Conservation (phyloP, 2,888 invertebrate species). For the Allophyes oxyacanthae region DNA sequence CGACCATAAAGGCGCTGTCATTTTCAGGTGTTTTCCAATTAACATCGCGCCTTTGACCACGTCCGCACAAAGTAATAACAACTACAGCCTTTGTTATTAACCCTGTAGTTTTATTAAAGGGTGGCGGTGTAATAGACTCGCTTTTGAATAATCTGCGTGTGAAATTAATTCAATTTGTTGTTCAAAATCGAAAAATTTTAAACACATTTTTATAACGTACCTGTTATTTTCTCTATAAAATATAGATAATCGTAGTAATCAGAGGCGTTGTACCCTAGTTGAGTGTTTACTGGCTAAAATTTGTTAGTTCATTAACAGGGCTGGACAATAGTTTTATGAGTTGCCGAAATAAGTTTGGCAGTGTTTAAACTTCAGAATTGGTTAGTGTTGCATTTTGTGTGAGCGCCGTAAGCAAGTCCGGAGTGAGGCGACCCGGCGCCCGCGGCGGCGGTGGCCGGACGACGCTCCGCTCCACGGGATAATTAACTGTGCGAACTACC, state of each 20-base stretch:
- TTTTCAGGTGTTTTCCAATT: slow-evolving; percentile 88
- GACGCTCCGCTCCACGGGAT: slow-evolving; percentile 71
- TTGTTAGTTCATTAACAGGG: slow-evolving; percentile 69
- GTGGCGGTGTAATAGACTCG: slow-evolving; percentile 70
- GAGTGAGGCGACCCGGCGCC: slow-evolving; percentile 68
- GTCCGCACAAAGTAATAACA: slow-evolving; percentile 77
- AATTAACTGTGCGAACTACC: slow-evolving; percentile 87
- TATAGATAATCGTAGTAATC: too few relatives aligned
- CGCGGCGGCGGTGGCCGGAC: slow-evolving; percentile 74
- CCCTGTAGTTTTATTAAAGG: slow-evolving; percentile 78
- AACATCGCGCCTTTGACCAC: slow-evolving; percentile 87
- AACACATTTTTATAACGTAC: neutral
- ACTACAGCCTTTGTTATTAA: slow-evolving; percentile 79
- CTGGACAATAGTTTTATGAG: slow-evolving; percentile 85
- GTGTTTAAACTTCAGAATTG: slow-evolving; percentile 85
- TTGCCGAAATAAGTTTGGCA: slow-evolving; percentile 83
- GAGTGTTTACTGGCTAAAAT: slow-evolving; percentile 33
- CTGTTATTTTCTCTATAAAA: slow-evolving; percentile 1
- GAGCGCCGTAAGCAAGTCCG: slow-evolving; percentile 64
- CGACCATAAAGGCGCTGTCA: slow-evolving; percentile 87
- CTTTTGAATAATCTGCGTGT: slow-evolving; percentile 55
- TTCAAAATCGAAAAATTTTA: slow-evolving; percentile 15
- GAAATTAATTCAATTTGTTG: slow-evolving; percentile 39
- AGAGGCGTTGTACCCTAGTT: slow-evolving; percentile 14
- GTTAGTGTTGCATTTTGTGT: slow-evolving; percentile 84